Percentiles rank a stretch among this genome's conserved stretches.
Evolutionary conservation across 2,888 invertebrate species (phyloP).

Genomic region (Platycheirus albimanus): DNA sequence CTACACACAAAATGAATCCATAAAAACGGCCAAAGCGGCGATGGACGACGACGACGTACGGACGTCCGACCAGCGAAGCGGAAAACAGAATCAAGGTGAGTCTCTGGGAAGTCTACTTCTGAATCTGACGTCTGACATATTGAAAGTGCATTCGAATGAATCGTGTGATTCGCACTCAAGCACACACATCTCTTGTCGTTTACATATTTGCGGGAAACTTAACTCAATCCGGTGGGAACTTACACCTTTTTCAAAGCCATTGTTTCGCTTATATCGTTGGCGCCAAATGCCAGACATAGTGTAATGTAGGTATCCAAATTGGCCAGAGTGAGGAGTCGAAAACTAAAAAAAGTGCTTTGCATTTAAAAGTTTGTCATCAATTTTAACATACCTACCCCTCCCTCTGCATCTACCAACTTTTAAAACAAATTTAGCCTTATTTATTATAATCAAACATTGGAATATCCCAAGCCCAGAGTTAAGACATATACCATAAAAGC

Average conservation of each 20-base stretch:
- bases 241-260: slow-evolving; percentile 15
- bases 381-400: no score
- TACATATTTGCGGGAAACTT: slow-evolving; percentile 24
- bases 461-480: neutral
- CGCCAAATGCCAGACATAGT: slow-evolving; percentile 5
- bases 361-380: slow-evolving; percentile 17
- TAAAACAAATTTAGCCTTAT: slow-evolving; percentile 24
- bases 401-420: neutral
- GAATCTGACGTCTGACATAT: slow-evolving; percentile 32
- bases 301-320: neutral
- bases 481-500: slow-evolving; percentile 12
- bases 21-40: slow-evolving; percentile 53
- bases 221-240: slow-evolving; percentile 49
- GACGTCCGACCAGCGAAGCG: slow-evolving; percentile 52
- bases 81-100: slow-evolving; percentile 69
- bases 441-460: slow-evolving; percentile 41
- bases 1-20: slow-evolving; percentile 51
- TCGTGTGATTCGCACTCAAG: slow-evolving; percentile 58
- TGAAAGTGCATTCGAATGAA: slow-evolving; percentile 60
- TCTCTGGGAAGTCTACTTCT: slow-evolving; percentile 48
- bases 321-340: neutral
- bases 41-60: no score
- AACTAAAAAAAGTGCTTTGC: slow-evolving; percentile 28
- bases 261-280: slow-evolving; percentile 16
- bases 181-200: slow-evolving; percentile 17